phyloP scores from a whole-genome alignment of 2,888 invertebrate genomes.

The Acleris laterana region DNA sequence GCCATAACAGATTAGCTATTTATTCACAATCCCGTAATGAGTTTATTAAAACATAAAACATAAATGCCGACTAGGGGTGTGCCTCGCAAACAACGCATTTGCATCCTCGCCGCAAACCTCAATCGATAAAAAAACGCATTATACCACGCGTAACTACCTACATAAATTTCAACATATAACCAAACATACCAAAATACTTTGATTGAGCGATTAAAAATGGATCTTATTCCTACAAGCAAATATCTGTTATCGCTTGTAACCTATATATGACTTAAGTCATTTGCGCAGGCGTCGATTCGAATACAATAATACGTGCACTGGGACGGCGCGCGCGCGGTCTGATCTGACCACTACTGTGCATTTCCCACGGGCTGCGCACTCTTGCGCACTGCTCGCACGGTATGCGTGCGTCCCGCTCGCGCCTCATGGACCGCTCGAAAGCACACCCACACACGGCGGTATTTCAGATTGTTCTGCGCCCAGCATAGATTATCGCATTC shows the following conservation, averaged over 20 bases:
- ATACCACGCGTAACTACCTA: conserved; percentile 74
- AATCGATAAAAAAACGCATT: conserved; percentile 83
- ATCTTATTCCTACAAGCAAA: conserved; percentile 47
- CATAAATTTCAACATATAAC: conserved; percentile 51
- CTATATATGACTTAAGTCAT: conserved; percentile 60
- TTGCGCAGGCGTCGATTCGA: conserved; percentile 66
- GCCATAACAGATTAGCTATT: conserved; percentile 10
- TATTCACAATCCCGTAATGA: conserved; percentile 51
- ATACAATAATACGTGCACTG: conserved; percentile 84
- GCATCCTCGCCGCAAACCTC: conserved; percentile 80
- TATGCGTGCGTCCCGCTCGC: conserved; percentile 65
- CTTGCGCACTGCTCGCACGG: conserved; percentile 57
- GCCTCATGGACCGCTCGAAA: conserved; percentile 81
- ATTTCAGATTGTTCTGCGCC: conserved; percentile 80
- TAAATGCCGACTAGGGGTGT: conserved; percentile 69
- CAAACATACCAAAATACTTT: conserved; percentile 43
- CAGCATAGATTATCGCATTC: conserved; percentile 78
- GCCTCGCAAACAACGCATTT: conserved; percentile 79
- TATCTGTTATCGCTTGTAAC: conserved; percentile 42
- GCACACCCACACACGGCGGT: conserved; percentile 83
- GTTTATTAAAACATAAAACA: conserved; percentile 63
- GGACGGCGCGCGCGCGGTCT: conserved; percentile 83
- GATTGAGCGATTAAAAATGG: conserved; percentile 44
- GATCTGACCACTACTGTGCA: conserved; percentile 85
- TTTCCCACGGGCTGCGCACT: conserved; percentile 82